Base-by-base conservation (phyloP, 2,113 vertebrate genomes). In the Tonatia bakeri region DNA sequence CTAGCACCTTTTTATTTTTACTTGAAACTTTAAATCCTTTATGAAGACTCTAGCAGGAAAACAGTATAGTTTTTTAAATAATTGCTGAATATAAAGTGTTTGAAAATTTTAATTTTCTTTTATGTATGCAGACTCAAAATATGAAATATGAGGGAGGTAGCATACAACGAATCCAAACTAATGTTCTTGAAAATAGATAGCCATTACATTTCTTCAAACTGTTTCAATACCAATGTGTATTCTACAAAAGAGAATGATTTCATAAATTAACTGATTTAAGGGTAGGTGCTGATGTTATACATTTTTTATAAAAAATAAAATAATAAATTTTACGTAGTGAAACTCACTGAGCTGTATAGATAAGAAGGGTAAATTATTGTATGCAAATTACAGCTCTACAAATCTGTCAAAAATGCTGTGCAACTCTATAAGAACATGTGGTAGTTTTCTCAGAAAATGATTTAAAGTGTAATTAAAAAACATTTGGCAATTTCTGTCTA, bases 141-240 rank as follows among this genome's bases (percentile, higher is more conserved):
- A 67, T 87, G 52, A 64, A 86, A 47, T 86, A 67, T 89, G 52
- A 64, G 61, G 65, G 67, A 47, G 36, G 28, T 31, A 26, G 28
- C 98, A 97, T 98, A 98, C 96, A 98, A 95, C 81, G 98, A 50
- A 98, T 98, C 97, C 97, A 72, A 98, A 97, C 90, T 97, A 95
- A 15, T 93, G 96, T 96, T 97, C 98, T 98, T 98, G 98, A n/a
- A n/a, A n/a, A n/a, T 99, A 98, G 98, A 98, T 98, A 98, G 89
- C 96, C 75, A 75, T 95, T 96, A 87, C 69, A 96, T 97, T 98
- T 98, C 97, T 98, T 98, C 90, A 96, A 97, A 94, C 96, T 97
- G 93, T 98, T 97, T 98, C 97, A 95, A 98, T 98, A 94, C 98
- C 98, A 98, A 94, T 98, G 93, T 98, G 97, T 98, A 95, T 95